Percentiles rank a stretch among this genome's conserved stretches.
These are phyloP conservation scores for Crocidura indochinensis DNA, from an alignment of 2,797 vertebrate species.

Conservation along the genomic window DNA sequence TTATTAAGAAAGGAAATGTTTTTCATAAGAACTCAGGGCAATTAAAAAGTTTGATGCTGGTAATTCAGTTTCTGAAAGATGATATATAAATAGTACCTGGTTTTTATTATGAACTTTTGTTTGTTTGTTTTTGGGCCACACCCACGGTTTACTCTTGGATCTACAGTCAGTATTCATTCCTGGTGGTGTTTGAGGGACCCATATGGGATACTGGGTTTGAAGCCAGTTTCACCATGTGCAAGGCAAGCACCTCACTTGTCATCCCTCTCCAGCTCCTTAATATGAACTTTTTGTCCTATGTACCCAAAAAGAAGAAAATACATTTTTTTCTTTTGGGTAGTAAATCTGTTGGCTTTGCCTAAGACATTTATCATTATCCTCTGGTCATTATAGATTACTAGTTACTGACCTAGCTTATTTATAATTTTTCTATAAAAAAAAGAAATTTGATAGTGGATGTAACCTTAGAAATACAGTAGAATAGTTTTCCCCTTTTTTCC, in stretches of 20 bases:
- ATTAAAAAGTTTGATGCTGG: not conserved
- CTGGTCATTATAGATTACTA: conserved; percentile 30
- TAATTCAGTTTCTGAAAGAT: not conserved
- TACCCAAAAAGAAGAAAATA: not conserved
- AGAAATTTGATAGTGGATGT: conserved; percentile 15
- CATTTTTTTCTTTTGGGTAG: not conserved
- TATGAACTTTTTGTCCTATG: conserved; percentile 1
- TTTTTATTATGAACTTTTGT: not conserved
- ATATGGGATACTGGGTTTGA: not conserved
- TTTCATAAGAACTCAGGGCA: conserved; percentile 3
- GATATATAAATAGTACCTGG: not conserved
- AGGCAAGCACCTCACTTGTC: too few species aligned
- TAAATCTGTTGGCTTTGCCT: not conserved
- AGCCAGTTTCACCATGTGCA: too few species aligned
- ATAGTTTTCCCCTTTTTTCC: not conserved
- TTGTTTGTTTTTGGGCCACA: too few species aligned
- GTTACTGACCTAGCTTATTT: not conserved
- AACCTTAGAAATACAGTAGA: conserved; percentile 22
- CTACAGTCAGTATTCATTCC: too few species aligned
- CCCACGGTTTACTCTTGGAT: too few species aligned
- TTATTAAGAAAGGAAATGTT: not conserved
- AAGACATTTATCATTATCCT: not conserved
- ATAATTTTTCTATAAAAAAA: not conserved
- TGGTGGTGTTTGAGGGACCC: not conserved
- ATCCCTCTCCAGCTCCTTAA: not conserved